Evolutionary conservation across 2,888 invertebrate genomes (phyloP), one percentile per base, ranked within the genome.

Genomic region (Pandemis heparana): DNA sequence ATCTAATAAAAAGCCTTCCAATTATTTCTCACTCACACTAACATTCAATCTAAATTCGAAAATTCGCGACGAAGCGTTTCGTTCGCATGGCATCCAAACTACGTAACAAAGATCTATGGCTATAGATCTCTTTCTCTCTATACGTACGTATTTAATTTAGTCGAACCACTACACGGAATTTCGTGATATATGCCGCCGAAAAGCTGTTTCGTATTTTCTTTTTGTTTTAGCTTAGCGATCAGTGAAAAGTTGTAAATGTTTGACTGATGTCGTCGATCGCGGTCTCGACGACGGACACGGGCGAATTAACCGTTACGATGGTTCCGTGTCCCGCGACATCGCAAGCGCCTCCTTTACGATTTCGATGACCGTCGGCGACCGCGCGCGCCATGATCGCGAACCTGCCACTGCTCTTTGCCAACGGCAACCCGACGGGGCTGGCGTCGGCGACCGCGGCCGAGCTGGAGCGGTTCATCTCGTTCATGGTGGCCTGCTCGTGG

Each of bases 401-500:
- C 89, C 92, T 97, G 86, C 97, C 97, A 80, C 94, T 97, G 80
- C 90, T 97, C 68, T 96, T 97, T 83, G 96, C 96, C 77, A 96
- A 96, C 85, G 97, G 97, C 79, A 96, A 96, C 86, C 97, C 97
- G 64, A 96, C 96, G 70, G 96, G 96, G 63, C 87, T 97, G 80
- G 95, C 95, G 76, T 95, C 95, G 83, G 96, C 96, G 79, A 94
- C 95, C 41, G 92, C 95, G 84, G 90, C 88, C 72, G 96, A 96
- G 85, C 87, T 97, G 81, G 96, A 97, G 91, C 95, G 95, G 81
- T 97, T 97, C 86, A 96, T 97, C 83, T 96, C 96, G 77, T 97
- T 97, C 85, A 96, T 97, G 96, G 96, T 97, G 79, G 96, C 96
- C 85, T 97, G 96, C 92, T 97, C 97, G 63, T 94, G 96, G 91